Evolutionary conservation across 2,888 invertebrate genomes (phyloP).

Genomic region (Atherix ibis): DNA sequence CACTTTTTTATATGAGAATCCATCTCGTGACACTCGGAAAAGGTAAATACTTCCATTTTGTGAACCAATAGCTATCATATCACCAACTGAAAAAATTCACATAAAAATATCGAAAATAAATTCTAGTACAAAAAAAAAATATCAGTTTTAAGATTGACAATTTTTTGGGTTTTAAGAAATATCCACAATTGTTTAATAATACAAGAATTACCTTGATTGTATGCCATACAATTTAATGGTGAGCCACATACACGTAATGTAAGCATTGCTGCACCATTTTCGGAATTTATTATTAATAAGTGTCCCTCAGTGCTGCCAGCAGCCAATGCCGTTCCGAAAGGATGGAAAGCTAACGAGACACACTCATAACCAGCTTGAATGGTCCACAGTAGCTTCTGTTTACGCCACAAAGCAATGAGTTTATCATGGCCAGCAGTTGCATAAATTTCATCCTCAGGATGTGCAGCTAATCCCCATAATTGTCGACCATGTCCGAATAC

Average conservation of each 20-base stretch:
- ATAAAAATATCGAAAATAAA: too few relatives aligned
- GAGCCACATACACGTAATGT: slow-evolving; percentile 77
- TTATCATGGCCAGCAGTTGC: slow-evolving; percentile 87
- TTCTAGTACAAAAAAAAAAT: too few relatives aligned
- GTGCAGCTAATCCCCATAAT: slow-evolving; percentile 74
- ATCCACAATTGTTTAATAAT: not conserved
- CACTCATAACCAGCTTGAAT: slow-evolving; percentile 82
- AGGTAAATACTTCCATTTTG: slow-evolving; percentile 70
- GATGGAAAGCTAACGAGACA: slow-evolving; percentile 73
- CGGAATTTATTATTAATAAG: slow-evolving; percentile 69
- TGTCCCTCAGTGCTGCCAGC: slow-evolving; percentile 85
- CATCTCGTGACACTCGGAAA: slow-evolving; percentile 74
- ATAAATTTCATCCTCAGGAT: slow-evolving; percentile 81
- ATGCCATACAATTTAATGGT: slow-evolving; percentile 70
- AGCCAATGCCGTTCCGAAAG: slow-evolving; percentile 71
- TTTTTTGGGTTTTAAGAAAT: too few relatives aligned
- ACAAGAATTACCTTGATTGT: slow-evolving; percentile 57
- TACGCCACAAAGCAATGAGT: slow-evolving; percentile 78
- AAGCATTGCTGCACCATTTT: slow-evolving; percentile 70
- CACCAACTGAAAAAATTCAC: slow-evolving; percentile 48
- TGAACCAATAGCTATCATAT: slow-evolving; percentile 74
- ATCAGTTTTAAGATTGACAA: too few relatives aligned
- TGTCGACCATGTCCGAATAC: slow-evolving; percentile 80
- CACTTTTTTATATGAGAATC: slow-evolving; percentile 77
- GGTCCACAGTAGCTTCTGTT: slow-evolving; percentile 75